Evolutionary conservation across 2,888 invertebrate species (phyloP), one percentile per base, ranked within the genome.

Genomic region (Stenolophus ochropezus): DNA sequence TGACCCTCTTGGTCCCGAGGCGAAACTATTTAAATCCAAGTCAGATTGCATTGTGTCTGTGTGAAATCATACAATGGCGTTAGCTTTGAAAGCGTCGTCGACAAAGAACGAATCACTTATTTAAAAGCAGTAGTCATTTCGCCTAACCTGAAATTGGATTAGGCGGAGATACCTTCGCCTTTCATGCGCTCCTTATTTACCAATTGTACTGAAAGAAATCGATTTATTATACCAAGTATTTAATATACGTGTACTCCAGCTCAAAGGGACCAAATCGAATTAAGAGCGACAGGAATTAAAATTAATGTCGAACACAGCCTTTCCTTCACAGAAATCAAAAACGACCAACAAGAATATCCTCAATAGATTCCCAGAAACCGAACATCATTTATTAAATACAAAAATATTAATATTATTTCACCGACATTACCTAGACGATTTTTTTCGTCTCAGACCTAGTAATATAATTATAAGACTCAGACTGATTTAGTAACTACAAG

Each of bases 11-110:
- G 56, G 78, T 65, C 86, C 85, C 78, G 83, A 84, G 87, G 87
- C 86, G 84, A 85, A 86, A 85, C 87, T 86, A 88, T 89, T 88
- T 88, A 88, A 88, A 89, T 89, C 87, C 86, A 87, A 86, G 88
- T 88, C 87, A 87, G 87, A 88, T 88, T 88, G 88, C 87, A 87
- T 23, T 86, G 87, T 85, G 86, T 87, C 56, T 86, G 87, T 85
- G 87, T 87, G 87, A 87, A 88, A 88, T 88, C 86, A 86, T 85
- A 87, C 87, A 87, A 86, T 87, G 86, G 87, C 87, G 87, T 69
- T 69, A 69, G 53, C 51, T 42, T 74, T 51, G 51, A 74, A 74
- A 74, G 74, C 49, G 6, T 14, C 21, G 4, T 14, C 47, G 21
- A 61, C 77, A 77, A 58, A 61, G 77, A 33, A 49, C 14, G 61